Conservation (phyloP, 2,797 vertebrate genomes). For the Apodemus agrarius region DNA sequence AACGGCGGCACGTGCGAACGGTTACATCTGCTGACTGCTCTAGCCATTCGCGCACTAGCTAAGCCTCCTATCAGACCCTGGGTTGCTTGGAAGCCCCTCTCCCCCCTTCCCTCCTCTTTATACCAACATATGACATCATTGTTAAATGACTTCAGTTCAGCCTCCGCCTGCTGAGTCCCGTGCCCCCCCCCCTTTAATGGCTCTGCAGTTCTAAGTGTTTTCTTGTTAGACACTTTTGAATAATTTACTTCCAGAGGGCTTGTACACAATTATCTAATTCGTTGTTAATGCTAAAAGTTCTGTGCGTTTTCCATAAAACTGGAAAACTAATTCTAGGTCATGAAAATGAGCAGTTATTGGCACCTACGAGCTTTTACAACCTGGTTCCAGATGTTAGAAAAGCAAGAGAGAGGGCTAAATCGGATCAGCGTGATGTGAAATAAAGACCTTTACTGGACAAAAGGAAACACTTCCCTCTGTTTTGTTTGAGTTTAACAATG, state of each 20-base stretch:
- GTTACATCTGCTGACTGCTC: background rate
- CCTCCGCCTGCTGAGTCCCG: accelerated
- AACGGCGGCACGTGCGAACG: background rate
- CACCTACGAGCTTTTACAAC: background rate
- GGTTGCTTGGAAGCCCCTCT: background rate
- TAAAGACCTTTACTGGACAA: background rate
- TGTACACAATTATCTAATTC: background rate
- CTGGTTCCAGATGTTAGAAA: slow-evolving; percentile 18
- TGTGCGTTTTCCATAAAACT: background rate
- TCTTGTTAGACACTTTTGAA: background rate
- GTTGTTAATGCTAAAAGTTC: background rate
- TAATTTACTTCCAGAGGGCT: slow-evolving; percentile 23
- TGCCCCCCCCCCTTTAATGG: background rate
- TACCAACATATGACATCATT: background rate
- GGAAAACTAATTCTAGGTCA: background rate
- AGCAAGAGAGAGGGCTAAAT: background rate
- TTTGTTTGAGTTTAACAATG: background rate
- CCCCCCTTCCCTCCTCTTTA: background rate
- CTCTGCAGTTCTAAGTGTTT: slow-evolving; percentile 4
- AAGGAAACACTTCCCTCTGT: background rate
- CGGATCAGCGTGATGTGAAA: background rate
- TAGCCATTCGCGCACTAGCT: background rate
- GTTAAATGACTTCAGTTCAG: background rate
- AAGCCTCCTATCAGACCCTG: background rate
- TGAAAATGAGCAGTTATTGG: background rate